phyloP scores from a whole-genome alignment of 2,888 invertebrate species.

The Limnephilus marmoratus region DNA sequence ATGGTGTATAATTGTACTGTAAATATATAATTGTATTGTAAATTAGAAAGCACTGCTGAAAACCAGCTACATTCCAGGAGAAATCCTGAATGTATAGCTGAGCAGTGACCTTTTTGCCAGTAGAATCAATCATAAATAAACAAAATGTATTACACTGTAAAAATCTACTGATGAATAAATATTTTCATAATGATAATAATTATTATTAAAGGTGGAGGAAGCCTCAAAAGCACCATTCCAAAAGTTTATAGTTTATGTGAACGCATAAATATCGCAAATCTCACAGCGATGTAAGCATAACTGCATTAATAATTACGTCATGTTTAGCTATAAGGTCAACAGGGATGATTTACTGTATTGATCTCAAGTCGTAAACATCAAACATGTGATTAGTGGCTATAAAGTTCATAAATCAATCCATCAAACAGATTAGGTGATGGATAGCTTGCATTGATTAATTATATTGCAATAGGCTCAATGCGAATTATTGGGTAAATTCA shows the following conservation, averaged over 20 bases:
- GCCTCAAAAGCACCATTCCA: background rate
- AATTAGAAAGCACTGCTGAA: no score
- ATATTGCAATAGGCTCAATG: background rate
- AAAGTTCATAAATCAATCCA: background rate
- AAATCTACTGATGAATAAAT: no score
- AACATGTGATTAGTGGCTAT: background rate
- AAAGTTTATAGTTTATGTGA: background rate
- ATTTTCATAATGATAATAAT: no score
- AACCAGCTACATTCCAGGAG: no score
- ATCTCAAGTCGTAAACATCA: background rate
- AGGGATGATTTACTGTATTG: background rate
- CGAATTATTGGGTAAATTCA: background rate
- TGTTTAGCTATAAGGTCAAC: no score
- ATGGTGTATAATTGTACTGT: no score
- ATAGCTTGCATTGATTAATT: background rate
- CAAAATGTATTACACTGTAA: no score
- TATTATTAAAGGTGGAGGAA: background rate
- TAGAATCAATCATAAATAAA: no score
- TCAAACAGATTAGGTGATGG: background rate
- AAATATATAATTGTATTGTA: no score
- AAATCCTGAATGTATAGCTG: no score
- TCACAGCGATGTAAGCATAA: background rate
- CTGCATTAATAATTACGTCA: background rate
- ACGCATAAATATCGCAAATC: background rate
- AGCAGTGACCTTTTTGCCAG: no score